Conservation (phyloP, 2,113 vertebrate genomes). For the human region GRCh38 chr18:34662001-34662500, state of each 20-base stretch:
- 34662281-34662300: neutral
- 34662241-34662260: neutral
- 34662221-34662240: neutral
- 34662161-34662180: neutral
- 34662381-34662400: neutral
- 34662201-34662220: constrained; percentile 24
- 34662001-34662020: neutral
- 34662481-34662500: neutral
- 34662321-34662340: neutral
- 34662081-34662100: neutral
- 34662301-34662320: neutral
- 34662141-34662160: neutral
- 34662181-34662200: neutral
- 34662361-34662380: neutral
- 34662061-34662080: neutral
- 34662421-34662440: neutral
- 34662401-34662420: neutral
- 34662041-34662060: neutral
- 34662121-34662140: neutral
- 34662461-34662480: neutral
- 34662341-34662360: neutral
- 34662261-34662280: neutral
- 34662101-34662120: neutral
- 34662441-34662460: neutral
- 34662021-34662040: neutral